Evolutionary conservation across 2,797 vertebrate species (phyloP).

Genomic region (Poecilia picta): DNA sequence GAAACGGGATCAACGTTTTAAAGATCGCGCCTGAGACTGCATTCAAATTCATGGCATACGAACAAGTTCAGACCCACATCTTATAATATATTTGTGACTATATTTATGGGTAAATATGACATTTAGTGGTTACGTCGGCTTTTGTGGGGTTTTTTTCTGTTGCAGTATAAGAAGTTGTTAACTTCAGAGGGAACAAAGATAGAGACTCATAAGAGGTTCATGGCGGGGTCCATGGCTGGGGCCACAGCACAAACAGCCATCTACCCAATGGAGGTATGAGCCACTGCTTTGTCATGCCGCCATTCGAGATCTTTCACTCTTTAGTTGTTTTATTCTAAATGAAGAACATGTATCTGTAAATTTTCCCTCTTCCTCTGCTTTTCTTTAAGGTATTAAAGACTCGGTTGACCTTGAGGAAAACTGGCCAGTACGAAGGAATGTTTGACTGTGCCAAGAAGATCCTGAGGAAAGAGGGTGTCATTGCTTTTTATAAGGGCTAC

Average conservation of each 20-base stretch:
- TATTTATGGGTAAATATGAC: neutral
- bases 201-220: conserved; percentile 88
- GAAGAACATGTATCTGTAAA: neutral
- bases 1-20: conserved; percentile 96
- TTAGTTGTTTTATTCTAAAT: neutral
- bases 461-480: conserved; percentile 90
- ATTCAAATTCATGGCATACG: conserved; percentile 97
- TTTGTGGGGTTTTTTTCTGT: conserved; percentile 28
- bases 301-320: neutral
- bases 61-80: conserved; percentile 84
- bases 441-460: conserved; percentile 95
- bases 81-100: neutral
- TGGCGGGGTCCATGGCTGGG: conserved; percentile 95
- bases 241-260: conserved; percentile 95
- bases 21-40: conserved; percentile 98
- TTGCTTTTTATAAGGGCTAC: conserved; percentile 97
- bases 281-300: neutral
- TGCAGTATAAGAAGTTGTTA: conserved; percentile 93
- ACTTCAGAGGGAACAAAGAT: conserved; percentile 86
- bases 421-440: conserved; percentile 93
- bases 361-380: conserved; percentile 9
- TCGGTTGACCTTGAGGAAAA: conserved; percentile 93
- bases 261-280: conserved; percentile 96
- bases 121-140: neutral
- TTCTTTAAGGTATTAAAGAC: conserved; percentile 92